phyloP scores from a whole-genome alignment of 2,888 invertebrate species.

The Tinea pellionella region DNA sequence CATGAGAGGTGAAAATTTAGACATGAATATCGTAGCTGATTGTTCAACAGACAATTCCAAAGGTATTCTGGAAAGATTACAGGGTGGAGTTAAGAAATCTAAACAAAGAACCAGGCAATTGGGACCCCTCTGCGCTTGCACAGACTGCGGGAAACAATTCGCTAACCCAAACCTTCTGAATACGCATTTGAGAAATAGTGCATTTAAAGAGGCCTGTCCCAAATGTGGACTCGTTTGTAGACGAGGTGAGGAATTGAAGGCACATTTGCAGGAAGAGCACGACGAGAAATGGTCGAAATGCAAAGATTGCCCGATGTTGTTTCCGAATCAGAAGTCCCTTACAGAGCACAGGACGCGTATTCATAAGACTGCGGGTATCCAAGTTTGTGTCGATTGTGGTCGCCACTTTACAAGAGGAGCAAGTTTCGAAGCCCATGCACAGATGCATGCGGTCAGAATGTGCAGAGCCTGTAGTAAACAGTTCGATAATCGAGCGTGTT shows the following conservation, averaged over 20 bases:
- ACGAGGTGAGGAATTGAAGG: constrained; percentile 36
- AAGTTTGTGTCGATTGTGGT: constrained; percentile 47
- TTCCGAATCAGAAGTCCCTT: constrained; percentile 27
- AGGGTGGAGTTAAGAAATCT: not conserved
- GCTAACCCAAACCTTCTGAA: constrained; percentile 41
- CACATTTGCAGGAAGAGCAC: constrained; percentile 36
- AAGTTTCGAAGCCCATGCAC: constrained; percentile 42
- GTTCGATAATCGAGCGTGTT: constrained; percentile 50
- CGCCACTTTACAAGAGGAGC: constrained; percentile 36
- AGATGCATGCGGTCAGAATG: constrained; percentile 52
- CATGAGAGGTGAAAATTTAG: constrained; percentile 32
- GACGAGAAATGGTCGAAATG: constrained; percentile 31
- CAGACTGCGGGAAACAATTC: constrained; percentile 47
- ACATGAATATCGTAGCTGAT: constrained; percentile 35
- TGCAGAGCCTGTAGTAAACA: constrained; percentile 45
- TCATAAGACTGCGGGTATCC: constrained; percentile 30
- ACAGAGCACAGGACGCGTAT: constrained; percentile 33
- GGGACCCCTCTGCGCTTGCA: constrained; percentile 24
- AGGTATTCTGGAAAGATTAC: constrained; percentile 16
- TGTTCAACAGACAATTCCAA: constrained; percentile 18
- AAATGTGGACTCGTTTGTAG: constrained; percentile 35
- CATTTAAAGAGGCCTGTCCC: constrained; percentile 46
- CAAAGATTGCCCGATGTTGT: constrained; percentile 39
- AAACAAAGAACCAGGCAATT: not conserved
- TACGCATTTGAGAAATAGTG: constrained; percentile 47